Evolutionary conservation across 2,797 vertebrate genomes (phyloP), one percentile per base, ranked within the genome.

Genomic region (Megalops cyprinoides): DNA sequence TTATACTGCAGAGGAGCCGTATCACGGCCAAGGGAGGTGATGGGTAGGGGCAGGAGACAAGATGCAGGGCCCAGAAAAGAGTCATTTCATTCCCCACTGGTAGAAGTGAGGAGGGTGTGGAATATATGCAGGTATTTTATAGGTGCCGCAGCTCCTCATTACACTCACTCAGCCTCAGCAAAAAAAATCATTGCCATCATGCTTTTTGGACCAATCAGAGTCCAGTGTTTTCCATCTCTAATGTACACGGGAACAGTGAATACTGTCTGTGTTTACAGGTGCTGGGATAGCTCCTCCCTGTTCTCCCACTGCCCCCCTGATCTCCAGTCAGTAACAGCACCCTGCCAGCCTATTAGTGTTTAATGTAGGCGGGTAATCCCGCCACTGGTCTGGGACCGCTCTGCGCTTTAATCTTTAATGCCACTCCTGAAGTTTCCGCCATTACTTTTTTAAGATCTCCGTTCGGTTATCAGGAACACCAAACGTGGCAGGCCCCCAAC

Each of bases 371-470:
- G 44, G 4, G 74, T 77, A 71, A 79, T 80, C 20, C 56, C 48
- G 23, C 82, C 78, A 82, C 69, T 71, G 48, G 78, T 78, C 44
- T 28, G 74, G 37, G 81, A 78, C 51, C 55, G 53, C 44, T 71
- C n/a, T 60, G 56, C 28, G 5, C 67, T 83, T 79, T 49, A 69
- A 76, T 82, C 74, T 82, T 84, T 73, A 80, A 80, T 82, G 79
- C 76, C 31, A 58, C 25, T 48, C 71, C 65, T 23, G 74, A 75
- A 76, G 73, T 25, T 46, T 49, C 3, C 81, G 74, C 25, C 42
- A 20, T 60, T 42, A 48, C 76, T 69, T 39, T 25, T 69, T 42
- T 46, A 56, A 25, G 18, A 34, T 18, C n/a, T 42, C 49, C n/a
- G 44, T 51, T 15, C 51, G 48, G 48, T 69, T 15, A 9, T 20